These are phyloP conservation scores for Chaetophractus vellerosus DNA, from an alignment of 2,797 vertebrate species.

Conservation along the genomic window DNA sequence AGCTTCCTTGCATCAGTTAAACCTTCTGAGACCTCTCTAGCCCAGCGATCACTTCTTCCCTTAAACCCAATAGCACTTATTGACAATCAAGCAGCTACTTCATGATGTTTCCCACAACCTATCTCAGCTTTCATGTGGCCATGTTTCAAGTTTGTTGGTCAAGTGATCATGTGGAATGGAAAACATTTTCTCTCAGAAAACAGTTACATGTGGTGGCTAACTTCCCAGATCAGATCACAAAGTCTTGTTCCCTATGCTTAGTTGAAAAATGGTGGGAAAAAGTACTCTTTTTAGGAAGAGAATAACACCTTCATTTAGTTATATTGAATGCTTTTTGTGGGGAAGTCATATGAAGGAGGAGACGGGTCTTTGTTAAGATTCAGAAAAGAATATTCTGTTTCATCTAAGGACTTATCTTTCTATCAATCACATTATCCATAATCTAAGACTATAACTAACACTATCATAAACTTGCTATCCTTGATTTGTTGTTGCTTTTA, in stretches of 20 bases:
- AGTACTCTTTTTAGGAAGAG: not conserved
- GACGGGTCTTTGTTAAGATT: not conserved
- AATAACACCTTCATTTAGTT: not conserved
- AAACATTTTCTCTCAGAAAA: not conserved
- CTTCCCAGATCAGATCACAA: slow-evolving; percentile 17
- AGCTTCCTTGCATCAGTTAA: not conserved
- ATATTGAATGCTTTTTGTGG: not conserved
- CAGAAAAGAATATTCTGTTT: not conserved
- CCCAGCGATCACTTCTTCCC: not conserved
- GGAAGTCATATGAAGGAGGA: not conserved
- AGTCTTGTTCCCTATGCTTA: not conserved
- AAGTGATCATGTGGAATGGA: not conserved
- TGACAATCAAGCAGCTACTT: not conserved
- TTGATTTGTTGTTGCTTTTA: not conserved
- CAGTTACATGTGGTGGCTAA: not conserved
- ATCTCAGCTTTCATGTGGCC: not conserved
- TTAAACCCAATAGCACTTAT: not conserved
- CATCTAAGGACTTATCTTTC: not conserved
- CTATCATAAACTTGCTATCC: not conserved
- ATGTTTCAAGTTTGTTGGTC: not conserved
- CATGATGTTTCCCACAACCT: not conserved
- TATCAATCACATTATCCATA: not conserved
- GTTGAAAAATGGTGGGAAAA: not conserved
- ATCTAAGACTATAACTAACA: not conserved
- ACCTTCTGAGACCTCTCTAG: not conserved